Percentiles rank a stretch among this genome's conserved stretches.
Conservation (phyloP, 2,113 vertebrate species). For the Nyctibius bracteatus region DNA sequence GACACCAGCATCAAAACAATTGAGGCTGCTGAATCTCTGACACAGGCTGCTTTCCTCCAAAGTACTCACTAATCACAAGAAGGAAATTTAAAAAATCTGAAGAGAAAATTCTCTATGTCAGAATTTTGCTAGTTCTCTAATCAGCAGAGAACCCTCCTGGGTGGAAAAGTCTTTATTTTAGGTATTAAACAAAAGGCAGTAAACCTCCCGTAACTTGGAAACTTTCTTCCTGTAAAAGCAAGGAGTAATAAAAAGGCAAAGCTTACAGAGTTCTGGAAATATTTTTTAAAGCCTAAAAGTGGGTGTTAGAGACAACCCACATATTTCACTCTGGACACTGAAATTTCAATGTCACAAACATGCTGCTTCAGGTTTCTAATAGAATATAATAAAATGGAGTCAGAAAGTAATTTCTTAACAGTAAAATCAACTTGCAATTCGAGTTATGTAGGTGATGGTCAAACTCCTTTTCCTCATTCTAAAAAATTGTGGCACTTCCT, state of each 20-base stretch:
- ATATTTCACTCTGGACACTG: background rate
- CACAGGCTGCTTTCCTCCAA: background rate
- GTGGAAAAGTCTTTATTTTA: background rate
- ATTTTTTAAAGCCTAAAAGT: background rate
- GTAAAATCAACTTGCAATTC: background rate
- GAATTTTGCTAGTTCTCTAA: background rate
- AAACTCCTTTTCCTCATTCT: background rate
- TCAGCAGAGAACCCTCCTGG: background rate
- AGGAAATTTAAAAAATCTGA: background rate
- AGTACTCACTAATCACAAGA: background rate
- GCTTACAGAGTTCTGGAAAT: background rate
- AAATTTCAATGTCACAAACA: background rate
- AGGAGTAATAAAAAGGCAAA: background rate
- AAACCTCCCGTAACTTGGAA: background rate
- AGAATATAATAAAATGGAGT: background rate
- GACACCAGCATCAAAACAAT: background rate
- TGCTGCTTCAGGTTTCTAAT: background rate
- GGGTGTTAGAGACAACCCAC: accelerated
- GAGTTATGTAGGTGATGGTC: background rate
- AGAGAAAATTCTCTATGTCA: background rate
- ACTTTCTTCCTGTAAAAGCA: background rate
- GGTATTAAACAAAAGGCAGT: background rate
- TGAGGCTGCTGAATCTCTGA: background rate
- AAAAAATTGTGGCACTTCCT: background rate
- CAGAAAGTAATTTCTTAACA: background rate